phyloP scores from a whole-genome alignment of 1,140 invertebrate species.

The Microplitis mediator region DNA sequence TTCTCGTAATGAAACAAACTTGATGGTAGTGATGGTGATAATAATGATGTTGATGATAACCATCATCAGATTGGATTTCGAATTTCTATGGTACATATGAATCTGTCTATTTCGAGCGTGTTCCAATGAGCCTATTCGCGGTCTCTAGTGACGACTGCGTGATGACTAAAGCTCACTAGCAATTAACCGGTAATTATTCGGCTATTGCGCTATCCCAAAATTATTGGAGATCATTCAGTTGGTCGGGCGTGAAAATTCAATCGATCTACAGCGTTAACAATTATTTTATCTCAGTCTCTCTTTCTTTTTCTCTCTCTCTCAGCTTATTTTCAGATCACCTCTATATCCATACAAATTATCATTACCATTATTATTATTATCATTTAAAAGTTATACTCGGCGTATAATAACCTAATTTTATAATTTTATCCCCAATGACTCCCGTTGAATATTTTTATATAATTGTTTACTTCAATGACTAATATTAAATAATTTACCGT shows the following conservation, averaged over 20 bases:
- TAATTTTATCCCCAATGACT: too few relatives aligned
- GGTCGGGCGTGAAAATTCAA: constrained; percentile 23
- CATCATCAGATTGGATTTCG: not conserved
- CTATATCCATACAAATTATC: too few relatives aligned
- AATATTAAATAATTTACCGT: too few relatives aligned
- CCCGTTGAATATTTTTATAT: too few relatives aligned
- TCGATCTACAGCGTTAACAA: constrained; percentile 20
- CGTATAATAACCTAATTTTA: too few relatives aligned
- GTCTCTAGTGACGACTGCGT: constrained; percentile 10
- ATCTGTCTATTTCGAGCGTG: not conserved
- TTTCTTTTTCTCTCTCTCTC: too few relatives aligned
- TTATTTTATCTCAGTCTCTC: not conserved
- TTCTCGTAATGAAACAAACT: too few relatives aligned
- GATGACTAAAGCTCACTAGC: constrained; percentile 5
- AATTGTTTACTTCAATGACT: too few relatives aligned
- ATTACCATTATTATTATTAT: too few relatives aligned
- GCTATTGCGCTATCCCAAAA: constrained; percentile 27
- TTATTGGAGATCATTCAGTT: constrained; percentile 29
- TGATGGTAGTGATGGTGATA: too few relatives aligned
- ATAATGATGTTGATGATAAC: not conserved
- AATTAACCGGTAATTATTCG: constrained; percentile 31
- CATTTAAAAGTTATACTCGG: too few relatives aligned
- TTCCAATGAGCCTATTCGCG: not conserved
- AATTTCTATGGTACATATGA: not conserved
- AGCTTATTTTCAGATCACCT: not conserved